phyloP scores from a whole-genome alignment of 2,888 invertebrate species.

The Chelonus formosanus region DNA sequence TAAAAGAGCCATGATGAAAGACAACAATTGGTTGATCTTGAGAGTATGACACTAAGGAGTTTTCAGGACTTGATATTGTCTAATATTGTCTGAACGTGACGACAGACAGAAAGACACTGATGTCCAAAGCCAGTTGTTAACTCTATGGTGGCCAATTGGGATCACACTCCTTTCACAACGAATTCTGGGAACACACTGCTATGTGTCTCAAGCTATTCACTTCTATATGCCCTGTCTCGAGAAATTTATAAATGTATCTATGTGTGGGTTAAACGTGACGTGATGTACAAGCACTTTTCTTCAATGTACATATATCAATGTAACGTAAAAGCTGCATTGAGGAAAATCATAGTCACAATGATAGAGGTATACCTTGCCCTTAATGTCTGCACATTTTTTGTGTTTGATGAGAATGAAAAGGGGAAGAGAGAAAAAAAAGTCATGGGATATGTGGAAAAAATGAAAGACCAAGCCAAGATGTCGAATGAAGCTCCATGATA shows the following conservation, averaged over 20 bases:
- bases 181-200: constrained; percentile 57
- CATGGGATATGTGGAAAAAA: neutral
- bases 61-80: neutral
- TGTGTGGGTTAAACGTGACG: neutral
- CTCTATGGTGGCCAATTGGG: constrained; percentile 26
- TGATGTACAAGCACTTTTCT: constrained; percentile 6
- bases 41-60: neutral
- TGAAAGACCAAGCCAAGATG: constrained; percentile 6
- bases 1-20: constrained; percentile 47
- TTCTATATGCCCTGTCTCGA: neutral
- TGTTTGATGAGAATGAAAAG: no score
- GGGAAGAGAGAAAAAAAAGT: no score
- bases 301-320: no score
- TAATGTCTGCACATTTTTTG: no score
- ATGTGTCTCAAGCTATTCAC: neutral
- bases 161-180: constrained; percentile 47
- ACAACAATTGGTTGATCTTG: constrained; percentile 5
- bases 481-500: constrained; percentile 13
- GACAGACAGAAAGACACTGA: constrained; percentile 19
- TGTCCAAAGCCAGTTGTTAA: constrained; percentile 9
- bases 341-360: neutral
- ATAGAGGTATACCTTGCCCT: no score
- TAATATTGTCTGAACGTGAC: constrained; percentile 6
- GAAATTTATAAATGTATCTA: constrained; percentile 10
- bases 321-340: neutral